Conservation (phyloP, 2,888 invertebrate genomes). For the Achlya flavicornis region DNA sequence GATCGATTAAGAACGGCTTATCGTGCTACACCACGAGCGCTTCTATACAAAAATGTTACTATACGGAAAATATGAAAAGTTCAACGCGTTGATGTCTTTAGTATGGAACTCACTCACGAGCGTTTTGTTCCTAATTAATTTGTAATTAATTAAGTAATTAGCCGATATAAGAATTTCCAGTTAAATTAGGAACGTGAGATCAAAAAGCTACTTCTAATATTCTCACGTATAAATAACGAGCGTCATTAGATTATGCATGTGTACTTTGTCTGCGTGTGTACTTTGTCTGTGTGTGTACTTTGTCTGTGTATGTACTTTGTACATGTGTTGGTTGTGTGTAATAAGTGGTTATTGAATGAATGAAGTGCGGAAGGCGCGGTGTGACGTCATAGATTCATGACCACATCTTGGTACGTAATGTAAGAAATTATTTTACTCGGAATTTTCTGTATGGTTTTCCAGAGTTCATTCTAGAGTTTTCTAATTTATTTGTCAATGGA, state of each 20-base stretch:
- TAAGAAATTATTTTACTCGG: constrained; percentile 24
- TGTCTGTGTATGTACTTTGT: constrained; percentile 14
- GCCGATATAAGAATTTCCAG: background rate
- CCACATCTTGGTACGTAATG: constrained; percentile 15
- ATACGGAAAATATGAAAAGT: background rate
- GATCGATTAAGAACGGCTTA: no score
- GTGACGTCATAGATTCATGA: constrained; percentile 42
- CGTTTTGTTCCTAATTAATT: background rate
- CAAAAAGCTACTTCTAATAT: constrained; percentile 13
- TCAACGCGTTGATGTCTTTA: constrained; percentile 12
- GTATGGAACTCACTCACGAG: background rate
- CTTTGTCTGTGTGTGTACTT: constrained; percentile 16
- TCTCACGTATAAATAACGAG: background rate
- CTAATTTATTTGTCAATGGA: background rate
- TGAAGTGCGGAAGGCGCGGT: constrained; percentile 47
- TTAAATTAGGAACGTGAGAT: constrained; percentile 28
- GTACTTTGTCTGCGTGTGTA: constrained; percentile 15
- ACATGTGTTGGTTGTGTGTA: constrained; percentile 14
- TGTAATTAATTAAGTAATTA: background rate
- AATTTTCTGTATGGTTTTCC: constrained; percentile 4
- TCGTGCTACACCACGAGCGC: no score
- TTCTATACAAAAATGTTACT: no score
- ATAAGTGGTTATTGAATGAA: constrained; percentile 39
- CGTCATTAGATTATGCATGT: constrained; percentile 12
- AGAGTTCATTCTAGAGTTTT: background rate